Conservation (phyloP, 1,140 invertebrate genomes). For the Penaeus indicus region DNA sequence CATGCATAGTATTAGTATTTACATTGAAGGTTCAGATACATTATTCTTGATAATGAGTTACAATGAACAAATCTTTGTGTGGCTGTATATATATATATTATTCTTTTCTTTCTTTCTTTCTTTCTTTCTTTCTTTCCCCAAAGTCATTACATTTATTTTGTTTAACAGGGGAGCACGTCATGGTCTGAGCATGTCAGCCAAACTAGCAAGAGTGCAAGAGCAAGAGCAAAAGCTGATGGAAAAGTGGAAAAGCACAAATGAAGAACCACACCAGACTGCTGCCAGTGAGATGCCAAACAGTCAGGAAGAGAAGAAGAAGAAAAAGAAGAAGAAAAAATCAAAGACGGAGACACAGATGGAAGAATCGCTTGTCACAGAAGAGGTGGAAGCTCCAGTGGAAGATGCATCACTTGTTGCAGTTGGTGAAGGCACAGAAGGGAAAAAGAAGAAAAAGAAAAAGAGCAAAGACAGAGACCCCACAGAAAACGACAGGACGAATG, state of each 20-base stretch:
- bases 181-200: constrained; percentile 70
- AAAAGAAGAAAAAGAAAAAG: not conserved
- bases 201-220: constrained; percentile 69
- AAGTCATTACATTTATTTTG: constrained; percentile 46
- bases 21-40: too few relatives aligned
- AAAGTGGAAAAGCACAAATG: constrained; percentile 23
- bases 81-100: not conserved
- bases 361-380: not conserved
- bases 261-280: not conserved
- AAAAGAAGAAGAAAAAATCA: not conserved
- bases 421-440: not conserved
- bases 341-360: not conserved
- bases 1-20: too few relatives aligned
- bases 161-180: constrained; percentile 69
- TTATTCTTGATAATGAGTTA: too few relatives aligned
- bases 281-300: not conserved
- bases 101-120: not conserved
- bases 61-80: too few relatives aligned
- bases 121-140: not conserved
- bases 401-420: not conserved
- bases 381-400: not conserved
- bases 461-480: not conserved
- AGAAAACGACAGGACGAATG: not conserved
- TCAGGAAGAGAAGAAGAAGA: constrained; percentile 4
- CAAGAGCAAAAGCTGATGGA: constrained; percentile 68